These are phyloP conservation scores for Paratrypauchen microcephalus DNA, from an alignment of 2,797 vertebrate genomes.

Conservation along the genomic window DNA sequence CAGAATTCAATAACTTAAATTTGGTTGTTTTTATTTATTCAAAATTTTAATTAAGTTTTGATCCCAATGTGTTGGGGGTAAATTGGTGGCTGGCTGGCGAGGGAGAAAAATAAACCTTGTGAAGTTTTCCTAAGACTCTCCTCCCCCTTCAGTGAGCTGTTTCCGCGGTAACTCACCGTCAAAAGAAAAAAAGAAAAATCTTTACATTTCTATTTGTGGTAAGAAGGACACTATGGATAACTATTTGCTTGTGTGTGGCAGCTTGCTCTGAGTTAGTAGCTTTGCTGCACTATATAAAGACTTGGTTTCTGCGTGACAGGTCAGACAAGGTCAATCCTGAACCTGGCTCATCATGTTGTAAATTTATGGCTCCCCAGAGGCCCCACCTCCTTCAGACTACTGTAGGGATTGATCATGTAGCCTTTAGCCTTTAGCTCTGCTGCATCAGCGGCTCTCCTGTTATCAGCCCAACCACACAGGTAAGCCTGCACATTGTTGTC, in stretches of 20 bases:
- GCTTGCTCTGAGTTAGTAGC: conserved; percentile 18
- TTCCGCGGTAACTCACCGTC: conserved; percentile 32
- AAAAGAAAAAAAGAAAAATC: conserved; percentile 29
- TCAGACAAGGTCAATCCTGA: conserved; percentile 45
- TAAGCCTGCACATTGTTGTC: background rate
- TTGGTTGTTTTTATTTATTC: conserved; percentile 79
- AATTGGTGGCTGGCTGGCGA: conserved; percentile 60
- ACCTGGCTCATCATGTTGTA: conserved; percentile 42
- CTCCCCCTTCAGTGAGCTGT: conserved; percentile 28
- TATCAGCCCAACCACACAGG: conserved; percentile 7
- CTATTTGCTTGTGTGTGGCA: conserved; percentile 7
- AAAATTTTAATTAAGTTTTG: conserved; percentile 77
- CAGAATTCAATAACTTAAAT: conserved; percentile 77
- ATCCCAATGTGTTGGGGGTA: conserved; percentile 63
- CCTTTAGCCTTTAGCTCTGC: conserved; percentile 20
- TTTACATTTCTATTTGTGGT: conserved; percentile 5
- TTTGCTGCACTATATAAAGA: conserved; percentile 3
- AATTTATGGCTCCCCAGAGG: conserved; percentile 34
- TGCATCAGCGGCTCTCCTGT: conserved; percentile 13
- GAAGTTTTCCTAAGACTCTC: conserved; percentile 41
- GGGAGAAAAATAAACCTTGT: conserved; percentile 58
- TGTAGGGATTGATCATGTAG: conserved; percentile 31
- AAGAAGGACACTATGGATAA: conserved; percentile 3
- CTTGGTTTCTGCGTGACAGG: conserved; percentile 27
- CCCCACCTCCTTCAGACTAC: conserved; percentile 25